Evolutionary conservation across 2,797 vertebrate species (phyloP).

Genomic region (Nothura maculosa): DNA sequence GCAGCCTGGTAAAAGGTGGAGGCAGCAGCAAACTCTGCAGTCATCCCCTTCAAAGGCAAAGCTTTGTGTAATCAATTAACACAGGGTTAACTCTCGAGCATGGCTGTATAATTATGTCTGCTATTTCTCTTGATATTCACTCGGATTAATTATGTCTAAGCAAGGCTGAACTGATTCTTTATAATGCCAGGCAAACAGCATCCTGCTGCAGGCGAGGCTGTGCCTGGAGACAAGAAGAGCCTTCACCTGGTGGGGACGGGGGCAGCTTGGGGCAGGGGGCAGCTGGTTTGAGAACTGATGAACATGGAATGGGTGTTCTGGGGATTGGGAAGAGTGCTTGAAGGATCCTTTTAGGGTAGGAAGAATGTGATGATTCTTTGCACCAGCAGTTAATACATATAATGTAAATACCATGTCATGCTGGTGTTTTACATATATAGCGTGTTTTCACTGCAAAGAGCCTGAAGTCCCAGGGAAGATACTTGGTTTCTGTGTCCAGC

Average conservation of each 20-base stretch:
- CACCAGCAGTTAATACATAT: constrained; percentile 31
- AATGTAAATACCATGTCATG: constrained; percentile 26
- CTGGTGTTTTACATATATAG: constrained; percentile 8
- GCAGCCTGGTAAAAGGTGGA: not conserved
- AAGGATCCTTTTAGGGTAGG: constrained; percentile 52
- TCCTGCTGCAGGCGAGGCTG: not conserved
- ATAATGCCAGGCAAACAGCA: not conserved
- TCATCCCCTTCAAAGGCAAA: not conserved
- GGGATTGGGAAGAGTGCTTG: constrained; percentile 52
- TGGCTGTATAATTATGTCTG: not conserved
- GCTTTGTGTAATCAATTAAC: constrained; percentile 1
- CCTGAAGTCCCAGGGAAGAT: not conserved
- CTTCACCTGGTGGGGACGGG: fast-evolving
- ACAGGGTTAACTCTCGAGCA: not conserved
- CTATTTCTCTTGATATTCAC: not conserved
- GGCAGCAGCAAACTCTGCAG: not conserved
- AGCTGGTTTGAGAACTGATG: constrained; percentile 24
- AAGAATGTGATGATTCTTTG: not conserved
- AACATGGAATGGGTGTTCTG: constrained; percentile 26
- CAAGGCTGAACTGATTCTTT: not conserved
- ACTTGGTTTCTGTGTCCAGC: not conserved
- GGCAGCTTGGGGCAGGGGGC: not conserved
- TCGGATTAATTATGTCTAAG: not conserved
- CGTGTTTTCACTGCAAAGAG: constrained; percentile 30
- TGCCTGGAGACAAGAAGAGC: not conserved